Evolutionary conservation across 1,140 invertebrate genomes (phyloP).

Genomic region (Bradynema listronoti): DNA sequence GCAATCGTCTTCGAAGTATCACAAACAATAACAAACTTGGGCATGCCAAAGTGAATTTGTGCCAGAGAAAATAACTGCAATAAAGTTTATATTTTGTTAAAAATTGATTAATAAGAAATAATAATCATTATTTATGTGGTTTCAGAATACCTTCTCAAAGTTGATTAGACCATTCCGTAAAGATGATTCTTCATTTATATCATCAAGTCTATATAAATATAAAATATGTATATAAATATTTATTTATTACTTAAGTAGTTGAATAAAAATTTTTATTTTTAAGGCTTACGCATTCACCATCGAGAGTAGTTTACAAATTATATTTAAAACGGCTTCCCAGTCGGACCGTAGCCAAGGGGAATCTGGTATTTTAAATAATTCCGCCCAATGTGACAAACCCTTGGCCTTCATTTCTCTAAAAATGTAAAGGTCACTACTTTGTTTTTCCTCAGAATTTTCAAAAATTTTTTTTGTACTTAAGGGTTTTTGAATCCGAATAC

Average conservation of each 20-base stretch:
- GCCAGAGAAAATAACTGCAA: not conserved
- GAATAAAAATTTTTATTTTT: not conserved
- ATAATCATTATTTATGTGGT: too few relatives aligned
- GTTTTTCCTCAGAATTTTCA: too few relatives aligned
- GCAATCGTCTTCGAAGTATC: slow-evolving; percentile 3
- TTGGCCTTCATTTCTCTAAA: slow-evolving; percentile 12
- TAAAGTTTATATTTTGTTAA: not conserved
- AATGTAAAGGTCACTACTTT: too few relatives aligned
- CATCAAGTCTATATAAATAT: not conserved
- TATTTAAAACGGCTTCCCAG: not conserved
- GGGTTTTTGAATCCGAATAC: too few relatives aligned
- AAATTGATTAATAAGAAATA: too few relatives aligned
- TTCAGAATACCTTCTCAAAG: not conserved
- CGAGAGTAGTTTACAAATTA: not conserved
- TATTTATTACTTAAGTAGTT: not conserved
- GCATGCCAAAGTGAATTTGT: not conserved
- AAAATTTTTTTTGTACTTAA: too few relatives aligned
- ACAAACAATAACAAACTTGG: slow-evolving; percentile 9
- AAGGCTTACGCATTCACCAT: not conserved
- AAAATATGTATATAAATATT: not conserved
- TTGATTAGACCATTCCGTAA: not conserved
- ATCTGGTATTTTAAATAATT: slow-evolving; percentile 3
- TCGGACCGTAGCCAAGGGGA: slow-evolving; percentile 5
- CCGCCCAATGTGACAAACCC: slow-evolving; percentile 5
- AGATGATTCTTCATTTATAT: not conserved